Evolutionary conservation across 2,113 vertebrate genomes (phyloP).

Genomic region (Arvicanthis niloticus): DNA sequence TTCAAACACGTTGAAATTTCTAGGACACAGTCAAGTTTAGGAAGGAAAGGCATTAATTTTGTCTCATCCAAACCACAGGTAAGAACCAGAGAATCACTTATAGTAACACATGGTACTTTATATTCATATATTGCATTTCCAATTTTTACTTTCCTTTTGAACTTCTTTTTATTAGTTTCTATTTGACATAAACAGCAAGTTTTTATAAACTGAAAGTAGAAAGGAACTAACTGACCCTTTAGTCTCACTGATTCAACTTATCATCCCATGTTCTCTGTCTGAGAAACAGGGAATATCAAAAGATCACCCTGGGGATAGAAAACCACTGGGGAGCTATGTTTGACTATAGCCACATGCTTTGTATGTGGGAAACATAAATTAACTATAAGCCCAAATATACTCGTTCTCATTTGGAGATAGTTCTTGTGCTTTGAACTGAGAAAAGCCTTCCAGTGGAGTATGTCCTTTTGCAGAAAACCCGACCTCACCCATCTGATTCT

Average conservation of each 20-base stretch:
- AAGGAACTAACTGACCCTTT: neutral
- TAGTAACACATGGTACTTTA: conserved; percentile 31
- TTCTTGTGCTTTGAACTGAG: conserved; percentile 36
- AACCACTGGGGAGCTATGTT: neutral
- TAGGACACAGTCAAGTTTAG: conserved; percentile 62
- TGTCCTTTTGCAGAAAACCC: conserved; percentile 37
- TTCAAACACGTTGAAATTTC: conserved; percentile 63
- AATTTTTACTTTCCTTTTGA: conserved; percentile 19
- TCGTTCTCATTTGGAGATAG: neutral
- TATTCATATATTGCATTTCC: conserved; percentile 41
- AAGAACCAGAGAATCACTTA: conserved; percentile 54
- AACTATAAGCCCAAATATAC: neutral
- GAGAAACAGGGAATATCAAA: conserved; percentile 23
- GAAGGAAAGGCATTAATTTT: conserved; percentile 74
- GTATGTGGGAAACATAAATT: conserved; percentile 7
- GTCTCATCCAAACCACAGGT: conserved; percentile 48
- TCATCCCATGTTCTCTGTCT: neutral
- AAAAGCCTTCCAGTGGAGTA: conserved; percentile 11
- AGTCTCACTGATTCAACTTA: neutral
- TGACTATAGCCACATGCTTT: neutral
- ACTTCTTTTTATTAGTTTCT: conserved; percentile 46
- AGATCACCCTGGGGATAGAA: neutral
- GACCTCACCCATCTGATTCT: neutral
- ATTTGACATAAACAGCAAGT: neutral
- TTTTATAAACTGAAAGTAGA: neutral